phyloP scores from a whole-genome alignment of 2,797 vertebrate genomes.

The Chelmon rostratus region DNA sequence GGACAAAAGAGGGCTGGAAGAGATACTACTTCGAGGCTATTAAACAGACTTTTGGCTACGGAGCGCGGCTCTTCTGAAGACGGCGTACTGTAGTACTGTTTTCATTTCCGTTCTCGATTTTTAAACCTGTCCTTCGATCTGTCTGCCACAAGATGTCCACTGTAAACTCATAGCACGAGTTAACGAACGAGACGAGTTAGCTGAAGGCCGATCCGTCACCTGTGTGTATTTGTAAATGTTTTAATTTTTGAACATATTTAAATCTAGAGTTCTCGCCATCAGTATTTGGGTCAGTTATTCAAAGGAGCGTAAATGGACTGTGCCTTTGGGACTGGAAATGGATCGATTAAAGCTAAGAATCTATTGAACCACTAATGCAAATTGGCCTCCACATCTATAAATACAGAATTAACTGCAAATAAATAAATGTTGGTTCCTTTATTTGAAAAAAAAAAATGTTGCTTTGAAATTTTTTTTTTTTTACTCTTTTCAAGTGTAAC shows the following conservation, averaged over 20 bases:
- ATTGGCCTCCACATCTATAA: conserved; percentile 59
- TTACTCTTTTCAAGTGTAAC: conserved; percentile 53
- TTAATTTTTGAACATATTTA: conserved; percentile 66
- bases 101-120: conserved; percentile 30
- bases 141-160: conserved; percentile 42
- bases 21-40: conserved; percentile 97
- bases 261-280: conserved; percentile 28
- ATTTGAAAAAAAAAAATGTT: conserved; percentile 30
- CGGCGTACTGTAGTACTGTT: conserved; percentile 1
- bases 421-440: conserved; percentile 36
- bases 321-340: conserved; percentile 55
- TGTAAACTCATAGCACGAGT: conserved; percentile 45
- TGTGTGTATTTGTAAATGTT: conserved; percentile 56
- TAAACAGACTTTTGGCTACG: conserved; percentile 98
- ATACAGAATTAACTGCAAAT: conserved; percentile 54
- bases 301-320: conserved; percentile 36
- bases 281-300: conserved; percentile 51
- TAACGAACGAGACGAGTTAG: conserved; percentile 18
- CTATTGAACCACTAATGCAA: conserved; percentile 54
- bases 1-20: conserved; percentile 95
- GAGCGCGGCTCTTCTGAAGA: conserved; percentile 92
- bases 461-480: conserved; percentile 48
- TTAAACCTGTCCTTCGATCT: conserved; percentile 44
- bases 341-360: conserved; percentile 44
- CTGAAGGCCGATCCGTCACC: conserved; percentile 20